Evolutionary conservation across 2,888 invertebrate genomes (phyloP), one percentile per base, ranked within the genome.

Genomic region (Eristalis intricaria): DNA sequence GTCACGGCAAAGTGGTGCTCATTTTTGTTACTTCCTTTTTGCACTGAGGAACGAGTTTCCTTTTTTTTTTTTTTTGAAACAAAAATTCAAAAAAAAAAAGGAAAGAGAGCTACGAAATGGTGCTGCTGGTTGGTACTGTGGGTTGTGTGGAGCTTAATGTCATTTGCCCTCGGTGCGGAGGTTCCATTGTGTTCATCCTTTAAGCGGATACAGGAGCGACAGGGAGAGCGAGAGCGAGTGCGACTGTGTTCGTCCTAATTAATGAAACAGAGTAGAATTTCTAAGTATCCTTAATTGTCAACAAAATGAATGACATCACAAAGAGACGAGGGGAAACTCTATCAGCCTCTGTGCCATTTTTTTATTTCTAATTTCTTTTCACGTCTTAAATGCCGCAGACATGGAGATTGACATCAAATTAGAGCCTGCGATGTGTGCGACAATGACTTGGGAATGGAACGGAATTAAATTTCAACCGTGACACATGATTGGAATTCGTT

Each of bases 1-100:
- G 84, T 84, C 87, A 87, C 87, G 80, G 87, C 79, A 83, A 86
- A 87, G 79, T 87, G 87, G 84, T 80, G 73, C 87, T 87, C 79
- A 74, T 80, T 80, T 84, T 80, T 75, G 66, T 61, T 56, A 64
- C 63, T 77, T 70, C 60, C 50, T 63, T 78, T 78, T 58, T 32
- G 32, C 65, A 74, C 64, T 40, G 56, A n/a, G 38, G 70, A 43
- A 40, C 26, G 60, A 66, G 15, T 40, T 38, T 35, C 75, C 75
- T 43, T 66, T 40, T 7, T 43, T 58, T 22, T 82, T 71, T n/a
- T n/a, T 43, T 43, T 50, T 76, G 61, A 40, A 7, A 5, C n/a
- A 50, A 50, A 50, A 7, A 7, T 50, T 50, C 4, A 19, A 5
- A n/a, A n/a, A n/a, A n/a, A n/a, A 7, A 1, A n/a, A n/a, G 5